Evolutionary conservation across 2,888 invertebrate species (phyloP).

Genomic region (Acanthosepion lycidas): DNA sequence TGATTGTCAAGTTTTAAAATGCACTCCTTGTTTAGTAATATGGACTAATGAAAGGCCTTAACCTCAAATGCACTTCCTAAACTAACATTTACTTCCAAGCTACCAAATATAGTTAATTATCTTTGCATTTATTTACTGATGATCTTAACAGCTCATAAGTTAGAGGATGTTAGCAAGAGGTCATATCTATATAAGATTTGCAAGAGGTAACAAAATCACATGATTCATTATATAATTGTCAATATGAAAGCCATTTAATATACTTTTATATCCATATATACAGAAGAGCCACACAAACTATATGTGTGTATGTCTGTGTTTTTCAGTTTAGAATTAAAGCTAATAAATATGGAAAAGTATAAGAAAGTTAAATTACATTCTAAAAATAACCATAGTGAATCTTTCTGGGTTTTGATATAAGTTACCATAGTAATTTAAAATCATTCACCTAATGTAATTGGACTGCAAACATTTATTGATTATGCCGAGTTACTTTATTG

Average conservation of each 20-base stretch:
- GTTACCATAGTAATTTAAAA: slow-evolving; percentile 14
- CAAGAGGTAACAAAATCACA: background rate
- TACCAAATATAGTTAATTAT: background rate
- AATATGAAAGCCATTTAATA: background rate
- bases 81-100: background rate
- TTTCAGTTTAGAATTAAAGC: background rate
- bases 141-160: background rate
- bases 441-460: slow-evolving; percentile 23
- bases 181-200: background rate
- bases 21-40: background rate
- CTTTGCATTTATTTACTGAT: background rate
- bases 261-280: background rate
- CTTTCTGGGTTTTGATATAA: slow-evolving; percentile 21
- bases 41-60: background rate
- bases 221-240: background rate
- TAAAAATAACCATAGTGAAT: background rate
- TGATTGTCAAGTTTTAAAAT: background rate
- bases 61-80: background rate
- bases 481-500: slow-evolving; percentile 21
- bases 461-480: slow-evolving; percentile 16
- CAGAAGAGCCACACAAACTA: background rate
- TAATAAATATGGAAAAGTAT: background rate
- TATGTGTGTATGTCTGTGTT: no score
- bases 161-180: background rate
- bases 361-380: background rate